phyloP scores from a whole-genome alignment of 2,888 invertebrate species.

The Eurois occulta region DNA sequence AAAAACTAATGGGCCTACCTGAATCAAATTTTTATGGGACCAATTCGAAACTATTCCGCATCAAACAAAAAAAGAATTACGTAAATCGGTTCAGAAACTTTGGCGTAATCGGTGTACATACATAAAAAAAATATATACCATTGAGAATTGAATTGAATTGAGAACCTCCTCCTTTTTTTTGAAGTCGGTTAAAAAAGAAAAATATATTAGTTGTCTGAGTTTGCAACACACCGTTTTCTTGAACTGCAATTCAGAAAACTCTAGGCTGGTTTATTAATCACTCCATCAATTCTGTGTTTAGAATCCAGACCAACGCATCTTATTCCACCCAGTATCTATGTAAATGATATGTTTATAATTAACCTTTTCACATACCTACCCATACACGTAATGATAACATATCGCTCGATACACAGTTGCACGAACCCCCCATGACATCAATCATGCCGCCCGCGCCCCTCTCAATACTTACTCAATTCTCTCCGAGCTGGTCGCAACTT shows the following conservation, averaged over 20 bases:
- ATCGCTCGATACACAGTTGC: conserved; percentile 33
- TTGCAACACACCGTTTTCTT: neutral
- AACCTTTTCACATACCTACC: neutral
- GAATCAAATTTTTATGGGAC: no score
- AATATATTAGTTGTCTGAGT: neutral
- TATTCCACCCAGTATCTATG: neutral
- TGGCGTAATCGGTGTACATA: no score
- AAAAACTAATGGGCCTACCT: no score
- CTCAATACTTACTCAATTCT: conserved; percentile 50
- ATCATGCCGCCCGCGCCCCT: conserved; percentile 49
- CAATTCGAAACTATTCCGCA: no score
- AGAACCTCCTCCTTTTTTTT: no score
- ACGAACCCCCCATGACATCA: conserved; percentile 41
- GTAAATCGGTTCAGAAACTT: no score
- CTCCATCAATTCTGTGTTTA: neutral
- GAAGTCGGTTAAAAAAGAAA: no score
- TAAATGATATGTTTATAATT: neutral
- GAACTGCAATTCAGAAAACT: neutral
- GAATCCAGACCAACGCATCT: neutral
- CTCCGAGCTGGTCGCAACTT: conserved; percentile 41
- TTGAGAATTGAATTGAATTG: no score
- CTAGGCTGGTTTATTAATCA: neutral
- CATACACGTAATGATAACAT: neutral
- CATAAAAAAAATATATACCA: no score
- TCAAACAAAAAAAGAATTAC: no score